Percentiles rank a stretch among this genome's conserved stretches.
Conservation (phyloP, 2,888 invertebrate species). For the Epinotia nisella region DNA sequence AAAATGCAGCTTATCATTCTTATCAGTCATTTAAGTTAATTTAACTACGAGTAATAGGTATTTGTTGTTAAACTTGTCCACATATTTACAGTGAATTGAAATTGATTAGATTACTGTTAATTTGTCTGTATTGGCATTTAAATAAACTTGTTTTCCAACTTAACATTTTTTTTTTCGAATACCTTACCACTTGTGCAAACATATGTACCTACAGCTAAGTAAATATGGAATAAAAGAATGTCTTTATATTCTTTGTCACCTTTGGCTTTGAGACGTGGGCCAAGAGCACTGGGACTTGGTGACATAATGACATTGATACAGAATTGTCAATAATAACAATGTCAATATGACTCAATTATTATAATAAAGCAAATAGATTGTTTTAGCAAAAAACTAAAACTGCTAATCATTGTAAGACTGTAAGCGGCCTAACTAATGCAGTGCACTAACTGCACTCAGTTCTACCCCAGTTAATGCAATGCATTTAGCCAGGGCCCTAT, state of each 20-base stretch:
- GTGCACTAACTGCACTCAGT: too few relatives aligned
- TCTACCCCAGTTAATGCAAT: too few relatives aligned
- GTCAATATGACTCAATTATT: background rate
- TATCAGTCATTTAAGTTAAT: slow-evolving; percentile 5
- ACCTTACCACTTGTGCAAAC: slow-evolving; percentile 21
- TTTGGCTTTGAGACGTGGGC: slow-evolving; percentile 1
- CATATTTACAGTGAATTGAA: background rate
- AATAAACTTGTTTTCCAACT: slow-evolving; percentile 25
- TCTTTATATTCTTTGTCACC: background rate
- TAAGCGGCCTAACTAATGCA: too few relatives aligned
- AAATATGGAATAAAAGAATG: slow-evolving; percentile 7
- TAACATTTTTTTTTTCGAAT: background rate
- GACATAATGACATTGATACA: slow-evolving; percentile 7
- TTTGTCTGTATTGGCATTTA: slow-evolving; percentile 12
- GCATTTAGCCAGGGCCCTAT: too few relatives aligned
- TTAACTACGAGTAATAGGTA: background rate
- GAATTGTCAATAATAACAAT: background rate
- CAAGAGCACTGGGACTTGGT: background rate
- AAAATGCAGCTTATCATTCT: slow-evolving; percentile 20
- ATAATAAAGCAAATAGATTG: background rate
- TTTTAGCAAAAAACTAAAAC: background rate
- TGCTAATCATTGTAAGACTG: background rate
- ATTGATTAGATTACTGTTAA: slow-evolving; percentile 5
- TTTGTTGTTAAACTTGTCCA: background rate
- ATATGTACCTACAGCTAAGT: slow-evolving; percentile 21